These are phyloP conservation scores for Sebastes dallii DNA, from an alignment of 2,797 vertebrate genomes.

Conservation along the genomic window DNA sequence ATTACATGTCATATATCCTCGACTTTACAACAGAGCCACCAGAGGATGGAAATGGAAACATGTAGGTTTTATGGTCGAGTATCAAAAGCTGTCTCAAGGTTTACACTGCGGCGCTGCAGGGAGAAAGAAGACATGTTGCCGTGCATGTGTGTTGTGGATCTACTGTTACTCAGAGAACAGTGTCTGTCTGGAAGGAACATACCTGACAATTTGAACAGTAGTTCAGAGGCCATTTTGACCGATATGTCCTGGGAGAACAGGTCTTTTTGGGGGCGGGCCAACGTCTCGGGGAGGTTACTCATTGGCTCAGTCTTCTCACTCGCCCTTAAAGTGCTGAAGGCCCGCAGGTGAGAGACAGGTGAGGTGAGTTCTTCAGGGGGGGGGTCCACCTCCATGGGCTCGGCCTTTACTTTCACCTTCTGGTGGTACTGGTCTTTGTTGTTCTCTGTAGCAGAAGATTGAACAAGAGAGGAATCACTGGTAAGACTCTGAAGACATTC, in stretches of 20 bases:
- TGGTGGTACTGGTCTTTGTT: conserved; percentile 92
- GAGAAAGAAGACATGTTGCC: neutral
- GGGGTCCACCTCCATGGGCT: conserved; percentile 98
- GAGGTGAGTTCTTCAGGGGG: conserved; percentile 75
- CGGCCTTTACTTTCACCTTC: conserved; percentile 91
- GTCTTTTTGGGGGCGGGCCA: conserved; percentile 91
- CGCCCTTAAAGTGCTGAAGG: conserved; percentile 94
- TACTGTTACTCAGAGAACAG: neutral
- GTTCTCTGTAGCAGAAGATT: conserved; percentile 86
- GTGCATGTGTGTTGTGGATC: neutral
- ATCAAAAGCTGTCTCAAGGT: conserved; percentile 56
- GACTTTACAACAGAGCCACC: conserved; percentile 55
- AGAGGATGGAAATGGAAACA: conserved; percentile 61
- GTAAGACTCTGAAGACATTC: conserved; percentile 26
- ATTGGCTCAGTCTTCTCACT: conserved; percentile 89
- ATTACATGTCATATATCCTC: conserved; percentile 54
- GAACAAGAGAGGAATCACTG: conserved; percentile 32
- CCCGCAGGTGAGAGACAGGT: conserved; percentile 83
- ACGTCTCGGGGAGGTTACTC: conserved; percentile 87
- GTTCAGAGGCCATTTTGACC: conserved; percentile 99
- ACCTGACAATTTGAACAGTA: conserved; percentile 98
- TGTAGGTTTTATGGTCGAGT: conserved; percentile 61
- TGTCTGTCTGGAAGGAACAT: conserved; percentile 18
- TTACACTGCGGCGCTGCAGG: conserved; percentile 19
- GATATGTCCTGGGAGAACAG: conserved; percentile 99